phyloP scores from a whole-genome alignment of 2,888 invertebrate species.

The Cephus pulcher region DNA sequence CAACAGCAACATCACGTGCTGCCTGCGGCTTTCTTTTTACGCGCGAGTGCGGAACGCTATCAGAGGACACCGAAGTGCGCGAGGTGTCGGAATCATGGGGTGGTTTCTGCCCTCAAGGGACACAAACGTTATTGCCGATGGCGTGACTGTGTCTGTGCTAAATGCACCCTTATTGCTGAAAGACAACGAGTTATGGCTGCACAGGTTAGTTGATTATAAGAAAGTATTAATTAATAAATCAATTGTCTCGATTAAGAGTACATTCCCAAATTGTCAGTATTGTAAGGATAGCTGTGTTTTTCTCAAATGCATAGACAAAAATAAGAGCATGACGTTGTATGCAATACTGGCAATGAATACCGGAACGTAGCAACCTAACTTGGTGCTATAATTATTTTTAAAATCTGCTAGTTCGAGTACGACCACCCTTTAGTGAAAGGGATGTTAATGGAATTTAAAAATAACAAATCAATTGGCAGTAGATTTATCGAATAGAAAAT shows the following conservation, averaged over 20 bases:
- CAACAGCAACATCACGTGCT: constrained; percentile 76
- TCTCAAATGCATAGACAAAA: neutral
- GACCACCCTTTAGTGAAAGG: neutral
- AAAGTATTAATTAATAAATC: neutral
- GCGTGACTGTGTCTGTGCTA: constrained; percentile 97
- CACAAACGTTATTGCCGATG: constrained; percentile 97
- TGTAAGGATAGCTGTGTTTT: neutral
- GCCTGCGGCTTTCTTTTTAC: constrained; percentile 88
- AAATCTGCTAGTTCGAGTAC: too few species aligned
- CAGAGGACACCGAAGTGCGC: constrained; percentile 98
- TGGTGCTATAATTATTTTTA: too few species aligned
- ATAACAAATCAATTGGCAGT: neutral
- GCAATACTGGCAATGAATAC: neutral
- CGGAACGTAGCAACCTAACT: neutral
- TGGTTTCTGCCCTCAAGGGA: constrained; percentile 94
- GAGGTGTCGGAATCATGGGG: constrained; percentile 96
- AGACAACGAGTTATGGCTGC: constrained; percentile 98
- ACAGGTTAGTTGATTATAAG: constrained; percentile 72
- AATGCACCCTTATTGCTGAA: constrained; percentile 98
- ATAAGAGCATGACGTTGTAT: neutral
- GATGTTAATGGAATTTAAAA: neutral
- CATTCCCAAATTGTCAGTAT: neutral
- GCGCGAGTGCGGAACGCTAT: constrained; percentile 88
- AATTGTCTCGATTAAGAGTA: neutral
- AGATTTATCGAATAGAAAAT: neutral